Base-by-base conservation (phyloP, 2,113 vertebrate genomes). In the Nothobranchius furzeri region DNA sequence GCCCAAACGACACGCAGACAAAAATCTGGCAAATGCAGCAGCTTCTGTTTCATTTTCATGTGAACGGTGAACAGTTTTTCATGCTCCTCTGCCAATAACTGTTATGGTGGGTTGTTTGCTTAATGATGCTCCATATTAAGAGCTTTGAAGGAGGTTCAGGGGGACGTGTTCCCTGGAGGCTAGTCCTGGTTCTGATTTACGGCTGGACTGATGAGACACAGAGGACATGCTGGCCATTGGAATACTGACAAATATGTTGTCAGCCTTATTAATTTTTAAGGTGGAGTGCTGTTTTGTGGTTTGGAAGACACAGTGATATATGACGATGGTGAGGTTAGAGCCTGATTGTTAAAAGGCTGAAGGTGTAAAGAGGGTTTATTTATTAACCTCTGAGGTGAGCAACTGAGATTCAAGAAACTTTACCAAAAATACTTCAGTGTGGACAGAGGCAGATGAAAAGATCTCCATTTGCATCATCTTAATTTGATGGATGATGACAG, bases 1-100 rank as follows among this genome's bases (percentile, higher is more conserved):
- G 88, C 94, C 43, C 1, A 17, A 92, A 94, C 93, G n/a, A 20
- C n/a, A 93, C 17, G 88, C 92, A 90, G 92, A 69, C 11, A 73
- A 47, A 71, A 80, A 75, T 72, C 73, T 64, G 30, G 12, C 63
- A 45, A 37, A 70, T 50, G 60, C 67, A 78, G 65, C 64, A 52
- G 71, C 58, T 46, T 43, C 24, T 15, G 65, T n/a, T 74, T 58
- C 70, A 79, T 66, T 79, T 86, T 69, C 76, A 75, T 82, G 69
- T 59, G 67, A 72, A 70, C 72, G 75, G 70, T 83, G 76, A 64
- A 79, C 80, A 68, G 61, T 62, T 71, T 85, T 87, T 69, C 47
- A 60, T 76, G 64, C 71, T 62, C 72, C 60, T 24, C 7, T 75
- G 78, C 75, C 85, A 89, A 89, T 89, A 84, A 78, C 68, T 81